A percentile compares a stretch with the other conserved stretches of the same genome.
These are phyloP conservation scores for Dynastes tityus DNA, from an alignment of 2,888 invertebrate species.

Conservation along the genomic window DNA sequence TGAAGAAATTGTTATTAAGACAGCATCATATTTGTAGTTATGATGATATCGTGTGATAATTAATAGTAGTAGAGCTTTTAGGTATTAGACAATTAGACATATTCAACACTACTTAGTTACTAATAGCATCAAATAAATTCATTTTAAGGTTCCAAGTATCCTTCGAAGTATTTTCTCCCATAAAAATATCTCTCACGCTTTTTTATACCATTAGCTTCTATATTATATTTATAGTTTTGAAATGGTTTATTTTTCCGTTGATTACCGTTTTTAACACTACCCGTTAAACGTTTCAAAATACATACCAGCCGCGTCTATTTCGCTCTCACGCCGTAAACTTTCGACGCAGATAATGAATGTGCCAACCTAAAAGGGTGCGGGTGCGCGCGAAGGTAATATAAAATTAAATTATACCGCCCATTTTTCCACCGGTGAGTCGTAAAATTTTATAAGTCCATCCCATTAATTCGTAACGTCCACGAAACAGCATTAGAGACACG, in stretches of 20 bases:
- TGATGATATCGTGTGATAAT: too few species aligned
- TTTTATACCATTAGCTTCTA: too few species aligned
- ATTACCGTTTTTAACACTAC: background rate
- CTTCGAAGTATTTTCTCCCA: too few species aligned
- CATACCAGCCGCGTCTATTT: background rate
- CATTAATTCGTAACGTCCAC: slow-evolving; percentile 38
- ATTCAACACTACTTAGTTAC: too few species aligned
- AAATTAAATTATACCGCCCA: slow-evolving; percentile 33
- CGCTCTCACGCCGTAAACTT: background rate
- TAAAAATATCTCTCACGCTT: too few species aligned
- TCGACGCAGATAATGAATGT: background rate
- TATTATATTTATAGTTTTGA: background rate
- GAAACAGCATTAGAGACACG: slow-evolving; percentile 7
- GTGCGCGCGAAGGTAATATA: slow-evolving; percentile 11
- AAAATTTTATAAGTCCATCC: slow-evolving; percentile 41
- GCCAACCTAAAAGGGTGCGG: slow-evolving; percentile 1
- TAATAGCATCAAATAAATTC: too few species aligned
- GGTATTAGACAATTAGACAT: too few species aligned
- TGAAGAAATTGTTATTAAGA: too few species aligned
- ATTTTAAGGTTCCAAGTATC: too few species aligned
- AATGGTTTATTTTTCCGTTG: background rate
- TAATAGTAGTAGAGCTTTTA: too few species aligned
- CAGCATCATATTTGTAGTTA: too few species aligned
- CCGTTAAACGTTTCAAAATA: background rate
- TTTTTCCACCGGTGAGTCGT: slow-evolving; percentile 10